Evolutionary conservation across 1,140 invertebrate genomes (phyloP), one percentile per base, ranked within the genome.

Genomic region (Brachionus rotundiformis): DNA sequence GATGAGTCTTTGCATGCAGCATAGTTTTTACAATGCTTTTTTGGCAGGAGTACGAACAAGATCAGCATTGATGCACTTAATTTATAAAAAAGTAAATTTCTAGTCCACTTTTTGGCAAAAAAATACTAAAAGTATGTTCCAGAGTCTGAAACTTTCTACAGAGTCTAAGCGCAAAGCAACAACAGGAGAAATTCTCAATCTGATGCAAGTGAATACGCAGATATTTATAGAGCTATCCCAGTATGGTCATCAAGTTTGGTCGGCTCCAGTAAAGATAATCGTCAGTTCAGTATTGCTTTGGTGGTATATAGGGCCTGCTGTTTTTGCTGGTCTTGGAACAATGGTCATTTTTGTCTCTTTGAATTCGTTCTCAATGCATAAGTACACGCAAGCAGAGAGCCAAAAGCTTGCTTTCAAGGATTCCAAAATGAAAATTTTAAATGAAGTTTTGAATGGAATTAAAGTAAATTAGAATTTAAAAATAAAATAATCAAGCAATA

Each of bases 211-310:
- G 5, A 90, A 91, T 86, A 88, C 89, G 10, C 88, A 90, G 83
- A 83, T 85, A 27, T 88, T 89, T 82, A 85, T 87, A 83, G 89
- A 90, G 79, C 84, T 90, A 61, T 89, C 87, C 82, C 88, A 87
- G 0, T 97, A 96, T 85, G 89, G 98, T 79, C 96, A 97, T 87
- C 95, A 95, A 92, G 91, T 98, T 83, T 98, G 95, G 96, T 96
- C 95, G 0, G 95, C 94, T 1, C 96, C 95, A 0, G 87, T 98
- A 7, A 95, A 97, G 90, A 97, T 98, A 84, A 89, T 88, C 7
- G 85, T 97, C 10, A 92, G 94, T 0, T 86, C 97, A 8, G 95
- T 93, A 85, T 95, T 98, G 88, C 88, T 98, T 4, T 98, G 94
- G 94, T 90, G 91, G 33, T 92, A 92, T 81, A 87, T 91, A 39